A percentile compares a stretch with the other conserved stretches of the same genome.
These are phyloP conservation scores for Microcebus murinus DNA, from an alignment of 2,113 vertebrate species.

Conservation along the genomic window DNA sequence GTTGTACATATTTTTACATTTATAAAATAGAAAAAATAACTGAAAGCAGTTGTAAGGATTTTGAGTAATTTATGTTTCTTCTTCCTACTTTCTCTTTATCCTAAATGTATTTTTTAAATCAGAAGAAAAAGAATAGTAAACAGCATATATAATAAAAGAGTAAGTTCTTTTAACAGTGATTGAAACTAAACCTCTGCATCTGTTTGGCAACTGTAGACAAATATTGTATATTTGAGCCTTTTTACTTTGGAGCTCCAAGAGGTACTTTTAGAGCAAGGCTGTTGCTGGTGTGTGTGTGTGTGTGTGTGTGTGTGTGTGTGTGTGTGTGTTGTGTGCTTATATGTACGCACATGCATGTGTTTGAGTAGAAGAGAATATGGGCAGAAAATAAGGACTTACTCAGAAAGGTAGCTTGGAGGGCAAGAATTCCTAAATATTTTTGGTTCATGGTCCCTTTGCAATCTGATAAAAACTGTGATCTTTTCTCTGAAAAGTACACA, in stretches of 20 bases:
- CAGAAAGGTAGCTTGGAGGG: neutral
- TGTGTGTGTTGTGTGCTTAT: too few species aligned
- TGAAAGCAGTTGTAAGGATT: neutral
- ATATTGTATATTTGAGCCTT: neutral
- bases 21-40: neutral
- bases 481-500: neutral
- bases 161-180: neutral
- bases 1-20: slow-evolving; percentile 1
- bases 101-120: neutral
- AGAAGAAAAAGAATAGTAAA: neutral
- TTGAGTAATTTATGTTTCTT: neutral
- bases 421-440: neutral
- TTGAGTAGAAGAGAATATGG: neutral
- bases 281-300: neutral
- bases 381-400: neutral
- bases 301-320: rapidly evolving
- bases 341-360: neutral
- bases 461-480: neutral
- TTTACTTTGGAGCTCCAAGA: neutral
- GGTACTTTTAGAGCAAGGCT: neutral
- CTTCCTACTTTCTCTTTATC: neutral
- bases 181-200: neutral
- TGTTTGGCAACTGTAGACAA: neutral
- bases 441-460: neutral
- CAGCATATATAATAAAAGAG: neutral